These are phyloP conservation scores for Barbus barbus DNA, from an alignment of 2,113 vertebrate genomes.

Conservation along the genomic window DNA sequence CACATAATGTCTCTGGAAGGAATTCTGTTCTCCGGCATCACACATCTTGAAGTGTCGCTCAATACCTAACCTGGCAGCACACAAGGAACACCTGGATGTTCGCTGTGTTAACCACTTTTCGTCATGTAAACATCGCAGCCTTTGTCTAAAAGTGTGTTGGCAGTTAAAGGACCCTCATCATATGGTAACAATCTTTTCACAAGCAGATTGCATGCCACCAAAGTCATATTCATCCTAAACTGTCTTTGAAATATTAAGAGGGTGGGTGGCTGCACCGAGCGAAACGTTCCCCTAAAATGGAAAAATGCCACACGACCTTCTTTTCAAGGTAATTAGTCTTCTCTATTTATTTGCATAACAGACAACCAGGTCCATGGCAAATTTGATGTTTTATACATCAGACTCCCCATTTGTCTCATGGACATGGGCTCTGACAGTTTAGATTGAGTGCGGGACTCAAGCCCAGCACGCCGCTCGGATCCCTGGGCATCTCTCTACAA, in stretches of 20 bases:
- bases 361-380: conserved; percentile 58
- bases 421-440: conserved; percentile 33
- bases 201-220: conserved; percentile 64
- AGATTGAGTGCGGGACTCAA: conserved; percentile 38
- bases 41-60: conserved; percentile 58
- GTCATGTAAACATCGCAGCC: background rate
- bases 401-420: conserved; percentile 50
- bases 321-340: conserved; percentile 57
- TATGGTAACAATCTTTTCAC: conserved; percentile 73
- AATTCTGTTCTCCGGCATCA: background rate
- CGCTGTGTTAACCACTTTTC: conserved; percentile 1
- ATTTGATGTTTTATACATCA: conserved; percentile 59
- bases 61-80: conserved; percentile 55
- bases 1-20: conserved; percentile 3
- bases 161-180: conserved; percentile 54
- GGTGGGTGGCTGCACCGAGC: conserved; percentile 5
- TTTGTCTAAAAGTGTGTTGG: conserved; percentile 13
- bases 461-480: background rate
- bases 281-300: conserved; percentile 51
- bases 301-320: conserved; percentile 55
- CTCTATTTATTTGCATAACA: conserved; percentile 62
- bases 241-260: conserved; percentile 66
- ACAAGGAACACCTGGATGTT: conserved; percentile 24
- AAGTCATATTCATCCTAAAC: conserved; percentile 60
- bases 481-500: conserved; percentile 38